Evolutionary conservation across 2,797 vertebrate genomes (phyloP).

Genomic region (Spinibarbus caldwelli): DNA sequence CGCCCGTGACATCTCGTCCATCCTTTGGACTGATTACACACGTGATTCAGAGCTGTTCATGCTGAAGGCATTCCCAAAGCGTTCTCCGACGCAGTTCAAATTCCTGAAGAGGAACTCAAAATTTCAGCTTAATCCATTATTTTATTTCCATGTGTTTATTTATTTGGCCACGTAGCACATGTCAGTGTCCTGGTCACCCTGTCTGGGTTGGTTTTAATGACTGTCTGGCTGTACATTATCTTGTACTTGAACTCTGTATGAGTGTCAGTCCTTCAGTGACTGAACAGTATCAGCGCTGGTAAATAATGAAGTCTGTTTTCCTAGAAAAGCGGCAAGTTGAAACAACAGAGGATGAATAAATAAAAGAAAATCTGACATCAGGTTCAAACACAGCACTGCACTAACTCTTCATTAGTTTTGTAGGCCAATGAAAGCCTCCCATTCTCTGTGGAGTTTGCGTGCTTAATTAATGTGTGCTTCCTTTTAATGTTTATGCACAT

Average conservation of each 20-base stretch:
- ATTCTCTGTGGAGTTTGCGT: slow-evolving; percentile 69
- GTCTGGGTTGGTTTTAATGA: slow-evolving; percentile 1
- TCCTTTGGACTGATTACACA: no score
- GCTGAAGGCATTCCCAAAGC: no score
- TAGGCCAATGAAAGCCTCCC: slow-evolving; percentile 69
- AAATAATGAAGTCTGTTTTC: slow-evolving; percentile 66
- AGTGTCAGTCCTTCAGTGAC: neutral
- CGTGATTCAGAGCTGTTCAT: no score
- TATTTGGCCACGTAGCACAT: neutral
- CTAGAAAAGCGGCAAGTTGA: slow-evolving; percentile 67
- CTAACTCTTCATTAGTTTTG: slow-evolving; percentile 71
- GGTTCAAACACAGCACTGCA: slow-evolving; percentile 64
- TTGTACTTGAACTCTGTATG: slow-evolving; percentile 13
- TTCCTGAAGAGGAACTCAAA: no score
- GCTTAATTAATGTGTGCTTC: slow-evolving; percentile 77
- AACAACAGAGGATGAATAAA: slow-evolving; percentile 70
- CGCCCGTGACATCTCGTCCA: no score
- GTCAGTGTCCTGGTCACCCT: neutral
- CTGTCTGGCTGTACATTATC: slow-evolving; percentile 1
- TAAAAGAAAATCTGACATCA: slow-evolving; percentile 63
- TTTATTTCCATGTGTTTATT: neutral
- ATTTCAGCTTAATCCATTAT: neutral
- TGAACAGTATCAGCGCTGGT: slow-evolving; percentile 56
- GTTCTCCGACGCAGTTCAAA: no score
- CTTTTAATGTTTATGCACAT: slow-evolving; percentile 78